Evolutionary conservation across 2,113 vertebrate genomes (phyloP).

Genomic region (Trogon melanurus): DNA sequence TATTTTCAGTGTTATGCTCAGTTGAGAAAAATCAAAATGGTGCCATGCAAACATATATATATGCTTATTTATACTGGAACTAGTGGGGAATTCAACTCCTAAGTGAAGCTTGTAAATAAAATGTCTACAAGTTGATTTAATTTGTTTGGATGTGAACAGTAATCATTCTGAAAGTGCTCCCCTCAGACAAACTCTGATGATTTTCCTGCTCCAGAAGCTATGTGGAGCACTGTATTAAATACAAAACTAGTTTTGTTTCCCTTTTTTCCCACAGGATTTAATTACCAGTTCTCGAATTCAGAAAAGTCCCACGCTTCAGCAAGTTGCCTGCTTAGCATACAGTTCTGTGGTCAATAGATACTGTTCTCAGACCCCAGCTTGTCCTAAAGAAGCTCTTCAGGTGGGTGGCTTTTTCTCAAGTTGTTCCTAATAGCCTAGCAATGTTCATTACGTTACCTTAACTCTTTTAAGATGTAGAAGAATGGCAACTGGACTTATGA

Average conservation of each 20-base stretch:
- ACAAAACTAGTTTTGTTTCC: not conserved
- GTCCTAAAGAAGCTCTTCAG: conserved; percentile 78
- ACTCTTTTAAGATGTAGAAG: not conserved
- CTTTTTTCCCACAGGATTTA: conserved; percentile 73
- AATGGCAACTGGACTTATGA: not conserved
- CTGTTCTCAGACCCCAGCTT: conserved; percentile 72
- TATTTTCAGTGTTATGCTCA: not conserved
- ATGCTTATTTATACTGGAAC: not conserved
- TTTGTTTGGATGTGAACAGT: not conserved
- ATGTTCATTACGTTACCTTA: not conserved
- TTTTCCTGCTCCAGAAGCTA: not conserved
- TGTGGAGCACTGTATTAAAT: not conserved
- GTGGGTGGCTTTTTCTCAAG: conserved; percentile 56
- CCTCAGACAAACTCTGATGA: not conserved
- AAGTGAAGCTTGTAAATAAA: not conserved
- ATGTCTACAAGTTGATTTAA: not conserved
- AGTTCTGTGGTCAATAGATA: conserved; percentile 81
- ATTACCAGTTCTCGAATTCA: conserved; percentile 74
- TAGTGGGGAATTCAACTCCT: not conserved
- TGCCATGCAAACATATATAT: not conserved
- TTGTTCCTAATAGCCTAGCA: not conserved
- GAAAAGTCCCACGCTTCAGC: conserved; percentile 65
- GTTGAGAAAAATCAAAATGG: not conserved
- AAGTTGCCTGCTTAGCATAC: conserved; percentile 78
- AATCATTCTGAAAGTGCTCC: not conserved